Conservation (phyloP, 2,888 invertebrate species). For the Lagria hirta region DNA sequence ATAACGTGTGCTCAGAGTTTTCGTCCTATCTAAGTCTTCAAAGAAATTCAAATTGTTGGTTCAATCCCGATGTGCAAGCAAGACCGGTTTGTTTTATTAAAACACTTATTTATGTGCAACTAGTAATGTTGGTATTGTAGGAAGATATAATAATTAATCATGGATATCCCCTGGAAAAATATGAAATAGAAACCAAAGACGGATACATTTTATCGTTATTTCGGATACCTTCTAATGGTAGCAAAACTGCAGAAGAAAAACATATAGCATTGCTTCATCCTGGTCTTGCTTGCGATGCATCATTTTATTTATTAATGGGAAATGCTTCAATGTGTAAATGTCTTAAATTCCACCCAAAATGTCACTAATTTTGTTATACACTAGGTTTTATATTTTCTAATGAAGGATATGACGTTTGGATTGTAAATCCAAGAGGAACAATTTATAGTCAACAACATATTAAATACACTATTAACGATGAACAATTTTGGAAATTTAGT, state of each 20-base stretch:
- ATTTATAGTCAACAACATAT: slow-evolving; percentile 8
- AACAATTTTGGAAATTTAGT: slow-evolving; percentile 16
- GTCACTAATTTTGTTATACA: slow-evolving; percentile 4
- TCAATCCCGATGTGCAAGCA: slow-evolving; percentile 42
- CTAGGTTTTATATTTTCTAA: slow-evolving; percentile 14
- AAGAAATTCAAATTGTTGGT: slow-evolving; percentile 30
- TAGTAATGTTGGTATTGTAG: slow-evolving; percentile 40
- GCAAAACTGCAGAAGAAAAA: slow-evolving; percentile 10
- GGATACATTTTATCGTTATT: slow-evolving; percentile 70
- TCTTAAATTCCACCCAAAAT: slow-evolving; percentile 3
- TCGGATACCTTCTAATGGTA: slow-evolving; percentile 29
- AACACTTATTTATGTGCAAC: slow-evolving; percentile 1
- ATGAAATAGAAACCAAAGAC: slow-evolving; percentile 70
- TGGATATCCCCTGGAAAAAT: slow-evolving; percentile 68
- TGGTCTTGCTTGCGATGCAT: slow-evolving; percentile 31
- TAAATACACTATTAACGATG: slow-evolving; percentile 11
- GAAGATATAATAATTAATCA: slow-evolving; percentile 55
- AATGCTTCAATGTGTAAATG: too few relatives aligned
- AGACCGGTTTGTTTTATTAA: slow-evolving; percentile 39
- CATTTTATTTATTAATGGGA: slow-evolving; percentile 34
- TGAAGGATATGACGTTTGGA: slow-evolving; percentile 15
- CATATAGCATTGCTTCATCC: slow-evolving; percentile 35
- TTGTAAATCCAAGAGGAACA: slow-evolving; percentile 15
- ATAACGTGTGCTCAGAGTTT: slow-evolving; percentile 26
- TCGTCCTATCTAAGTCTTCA: slow-evolving; percentile 29